Base-by-base conservation (phyloP, 2,888 invertebrate genomes). In the Sesia bembeciformis region DNA sequence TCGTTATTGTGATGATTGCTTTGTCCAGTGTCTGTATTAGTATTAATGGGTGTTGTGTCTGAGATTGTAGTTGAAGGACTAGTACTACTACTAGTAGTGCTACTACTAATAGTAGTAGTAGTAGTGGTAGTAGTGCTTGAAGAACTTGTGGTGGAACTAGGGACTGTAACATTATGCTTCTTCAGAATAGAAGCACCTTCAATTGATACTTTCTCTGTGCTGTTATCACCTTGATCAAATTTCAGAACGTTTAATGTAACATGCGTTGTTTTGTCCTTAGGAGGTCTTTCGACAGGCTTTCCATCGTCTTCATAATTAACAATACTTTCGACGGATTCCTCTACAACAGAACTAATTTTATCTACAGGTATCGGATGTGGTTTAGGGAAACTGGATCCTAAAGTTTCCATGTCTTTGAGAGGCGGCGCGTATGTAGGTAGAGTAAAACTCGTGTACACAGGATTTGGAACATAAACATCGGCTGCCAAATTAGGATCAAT, bases 311-410 rank as follows among this genome's bases (percentile, higher is more conserved):
- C 76, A 60, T 79, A 72, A 43, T 67, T 62, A 39, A 60, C 58
- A 3, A 63, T 59, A 40, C 62, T 68, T 40, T 60, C 57, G 59
- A 77, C 72, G 53, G 72, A 57, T 5, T 67, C 75, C 70, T 87
- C 84, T 43, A 87, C 79, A 7, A 83, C 85, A 43, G 81, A 76
- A 66, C 90, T 81, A 58, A 93, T 92, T 84, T 92, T 92, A 67
- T 92, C 91, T 5, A 93, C 92, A 1, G 94, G 94, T 60, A 93
- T 81, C 4, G 93, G 93, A 76, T 93, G 93, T 5, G 93, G 91
- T 67, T 91, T 91, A 0, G 93, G 90, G 57, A 91, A 91, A 43
- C 90, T 91, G 0, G 90, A 87, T 2, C 93, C 93, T 56, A 93
- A 78, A 23, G 90, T 90, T 74, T 93, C 93, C 68, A 91, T 91